Conservation (phyloP, 2,888 invertebrate genomes). For the Dynastes grantii region DNA sequence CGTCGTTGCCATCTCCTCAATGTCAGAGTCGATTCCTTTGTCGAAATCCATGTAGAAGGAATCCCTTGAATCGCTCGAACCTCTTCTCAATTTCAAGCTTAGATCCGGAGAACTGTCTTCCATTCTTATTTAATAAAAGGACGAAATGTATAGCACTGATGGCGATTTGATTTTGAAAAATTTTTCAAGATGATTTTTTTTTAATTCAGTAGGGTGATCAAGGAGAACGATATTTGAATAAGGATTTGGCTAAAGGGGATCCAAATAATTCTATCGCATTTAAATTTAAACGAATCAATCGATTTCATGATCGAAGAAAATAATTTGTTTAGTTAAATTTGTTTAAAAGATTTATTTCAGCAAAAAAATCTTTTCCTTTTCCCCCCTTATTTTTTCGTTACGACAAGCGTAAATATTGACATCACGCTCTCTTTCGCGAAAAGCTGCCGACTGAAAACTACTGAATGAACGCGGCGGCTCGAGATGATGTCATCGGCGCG, state of each 20-base stretch:
- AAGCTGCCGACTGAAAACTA: conserved; percentile 2
- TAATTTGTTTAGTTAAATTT: not conserved
- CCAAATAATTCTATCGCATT: not conserved
- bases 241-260: not conserved
- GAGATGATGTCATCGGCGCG: conserved; percentile 33
- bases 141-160: not conserved
- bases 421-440: conserved; percentile 21
- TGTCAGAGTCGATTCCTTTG: conserved; percentile 91
- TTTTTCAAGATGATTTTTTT: not conserved
- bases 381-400: no score
- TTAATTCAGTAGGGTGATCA: not conserved
- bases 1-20: conserved; percentile 86
- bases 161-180: not conserved
- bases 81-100: conserved; percentile 87
- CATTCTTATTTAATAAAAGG: conserved; percentile 63
- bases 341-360: not conserved
- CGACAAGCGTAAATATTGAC: conserved; percentile 16
- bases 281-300: conserved; percentile 32
- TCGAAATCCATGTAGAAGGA: conserved; percentile 94
- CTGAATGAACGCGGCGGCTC: conserved; percentile 37
- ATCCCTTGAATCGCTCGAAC: conserved; percentile 89
- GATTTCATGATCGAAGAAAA: conserved; percentile 33
- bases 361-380: no score
- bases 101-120: conserved; percentile 90
- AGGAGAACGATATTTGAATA: not conserved